Base-by-base conservation (phyloP, 2,888 invertebrate genomes). In the Hirtodrosophila confusa region DNA sequence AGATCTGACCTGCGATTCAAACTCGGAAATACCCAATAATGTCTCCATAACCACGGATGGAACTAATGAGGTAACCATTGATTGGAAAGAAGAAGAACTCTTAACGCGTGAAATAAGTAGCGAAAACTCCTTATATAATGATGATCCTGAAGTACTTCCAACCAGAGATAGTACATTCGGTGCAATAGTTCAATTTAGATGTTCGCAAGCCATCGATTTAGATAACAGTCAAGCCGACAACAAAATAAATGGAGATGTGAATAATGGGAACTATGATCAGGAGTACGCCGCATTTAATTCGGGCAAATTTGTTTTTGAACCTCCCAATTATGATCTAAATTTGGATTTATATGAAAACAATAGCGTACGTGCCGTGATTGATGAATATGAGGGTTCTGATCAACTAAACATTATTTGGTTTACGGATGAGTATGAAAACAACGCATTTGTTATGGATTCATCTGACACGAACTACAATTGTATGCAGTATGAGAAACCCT, bases 391-490 rank as follows among this genome's bases (percentile, higher is more conserved):
- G 2, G 23, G 24, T 0, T 9, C 56, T 4, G 56, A 66, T n/a
- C 51, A 65, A 4, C 43, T 88, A 1, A 86, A 86, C 27, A 83
- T 91, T 2, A 80, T 91, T 43, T 91, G 90, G 90, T 90, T 90
- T 48, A 88, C 86, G 11, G 88, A 90, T 8, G 51, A 75, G 0
- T 2, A 40, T 0, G 73, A 70, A 3, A 17, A 2, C 8, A 5
- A 40, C 31, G 23, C 12, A 2, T 8, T 0, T 3, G 5, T 39
- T 39, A 54, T 62, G 3, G 49, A 43, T 4, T 56, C 66, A 1
- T 47, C 58, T 0, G 36, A 73, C 0, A 39, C 78, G 0, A 82
- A 89, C 49, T 89, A 89, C 49, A 83, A 80, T 17, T 90, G 90
- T 8, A 82, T 78, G 72, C 56, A 56, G 4, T 90, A 90, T 51